These are phyloP conservation scores for Ceratosolen solmsi DNA, from an alignment of 1,140 invertebrate genomes.

Conservation along the genomic window DNA sequence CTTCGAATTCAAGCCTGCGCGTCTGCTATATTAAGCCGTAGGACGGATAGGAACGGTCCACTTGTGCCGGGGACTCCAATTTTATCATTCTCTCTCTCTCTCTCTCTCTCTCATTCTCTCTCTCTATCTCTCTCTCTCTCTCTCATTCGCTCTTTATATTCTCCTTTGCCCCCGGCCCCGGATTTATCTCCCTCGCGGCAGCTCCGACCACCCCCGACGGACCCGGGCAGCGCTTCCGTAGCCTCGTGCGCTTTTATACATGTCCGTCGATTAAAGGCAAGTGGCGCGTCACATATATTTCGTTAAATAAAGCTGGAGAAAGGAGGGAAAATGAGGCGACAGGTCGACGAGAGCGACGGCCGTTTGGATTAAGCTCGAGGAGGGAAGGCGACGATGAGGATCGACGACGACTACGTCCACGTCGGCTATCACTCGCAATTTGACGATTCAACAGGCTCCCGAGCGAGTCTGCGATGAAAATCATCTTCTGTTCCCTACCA, in stretches of 20 bases:
- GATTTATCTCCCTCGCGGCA: too few species aligned
- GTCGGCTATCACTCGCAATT: conserved; percentile 47
- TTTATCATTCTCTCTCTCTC: neutral
- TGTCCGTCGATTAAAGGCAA: conserved; percentile 50
- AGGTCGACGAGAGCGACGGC: neutral
- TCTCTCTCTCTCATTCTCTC: neutral
- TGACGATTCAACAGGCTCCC: conserved; percentile 35
- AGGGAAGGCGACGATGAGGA: neutral
- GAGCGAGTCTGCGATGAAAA: neutral
- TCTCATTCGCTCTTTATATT: too few species aligned
- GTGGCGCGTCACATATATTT: conserved; percentile 32
- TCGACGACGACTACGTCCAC: too few species aligned
- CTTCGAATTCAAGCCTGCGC: neutral
- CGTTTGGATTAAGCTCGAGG: neutral
- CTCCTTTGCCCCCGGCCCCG: too few species aligned
- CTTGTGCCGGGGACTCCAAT: too few species aligned
- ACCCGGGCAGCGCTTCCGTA: too few species aligned
- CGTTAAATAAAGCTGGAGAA: conserved; percentile 46
- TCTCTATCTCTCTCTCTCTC: too few species aligned
- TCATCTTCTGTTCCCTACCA: neutral
- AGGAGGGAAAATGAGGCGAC: conserved; percentile 6
- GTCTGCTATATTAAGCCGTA: neutral
- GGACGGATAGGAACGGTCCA: neutral
- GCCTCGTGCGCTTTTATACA: too few species aligned
- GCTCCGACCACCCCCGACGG: too few species aligned